Conservation (phyloP, 2,113 vertebrate species). For the Orycteropus afer region DNA sequence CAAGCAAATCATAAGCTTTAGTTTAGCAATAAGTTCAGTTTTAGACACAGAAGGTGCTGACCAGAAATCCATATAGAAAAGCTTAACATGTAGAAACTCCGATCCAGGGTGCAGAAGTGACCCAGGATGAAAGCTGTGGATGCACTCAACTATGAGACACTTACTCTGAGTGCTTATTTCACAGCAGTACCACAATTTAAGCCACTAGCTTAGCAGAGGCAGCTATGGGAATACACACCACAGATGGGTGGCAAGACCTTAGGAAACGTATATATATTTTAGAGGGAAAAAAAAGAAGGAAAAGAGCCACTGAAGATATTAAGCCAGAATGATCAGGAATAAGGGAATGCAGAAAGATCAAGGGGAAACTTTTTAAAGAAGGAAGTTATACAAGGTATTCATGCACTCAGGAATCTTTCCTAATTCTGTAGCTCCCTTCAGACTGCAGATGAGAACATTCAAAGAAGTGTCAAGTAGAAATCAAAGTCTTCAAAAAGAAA, state of each 20-base stretch:
- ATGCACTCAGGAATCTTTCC: neutral
- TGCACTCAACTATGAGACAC: neutral
- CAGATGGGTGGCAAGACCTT: neutral
- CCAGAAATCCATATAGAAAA: neutral
- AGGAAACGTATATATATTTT: neutral
- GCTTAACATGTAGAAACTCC: neutral
- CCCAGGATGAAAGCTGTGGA: neutral
- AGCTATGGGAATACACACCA: neutral
- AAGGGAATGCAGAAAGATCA: neutral
- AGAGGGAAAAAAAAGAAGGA: neutral
- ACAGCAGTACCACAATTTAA: neutral
- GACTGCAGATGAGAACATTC: neutral
- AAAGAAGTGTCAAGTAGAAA: neutral
- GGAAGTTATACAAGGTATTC: neutral
- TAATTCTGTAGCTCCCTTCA: neutral
- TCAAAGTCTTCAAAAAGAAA: constrained; percentile 15
- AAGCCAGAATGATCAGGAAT: neutral
- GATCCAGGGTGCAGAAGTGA: neutral
- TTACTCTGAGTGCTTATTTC: neutral
- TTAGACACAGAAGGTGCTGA: neutral
- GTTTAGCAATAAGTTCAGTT: neutral
- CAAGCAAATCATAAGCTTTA: neutral
- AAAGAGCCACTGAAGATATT: neutral
- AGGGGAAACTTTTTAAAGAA: neutral
- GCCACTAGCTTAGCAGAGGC: neutral